Base-by-base conservation (phyloP, 2,888 invertebrate species). In the Cybosia mesomella region DNA sequence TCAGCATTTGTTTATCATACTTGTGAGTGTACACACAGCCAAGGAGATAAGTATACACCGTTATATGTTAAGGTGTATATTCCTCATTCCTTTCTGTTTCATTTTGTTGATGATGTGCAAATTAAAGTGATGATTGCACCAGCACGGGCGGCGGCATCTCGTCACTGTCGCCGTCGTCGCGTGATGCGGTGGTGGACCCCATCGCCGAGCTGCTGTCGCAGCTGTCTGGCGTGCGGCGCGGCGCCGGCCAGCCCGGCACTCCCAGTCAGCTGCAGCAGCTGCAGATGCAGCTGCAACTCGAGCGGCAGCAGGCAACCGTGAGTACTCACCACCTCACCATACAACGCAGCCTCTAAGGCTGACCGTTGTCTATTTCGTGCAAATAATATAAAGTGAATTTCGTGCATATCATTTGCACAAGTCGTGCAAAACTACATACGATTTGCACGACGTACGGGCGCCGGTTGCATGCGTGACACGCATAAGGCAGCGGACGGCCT, bases 191-290 rank as follows among this genome's bases (percentile, higher is more conserved):
- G 78, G 99, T 99, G 76, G 99, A 99, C 95, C 99, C 99, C 72
- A 99, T 99, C 87, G 98, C 99, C 76, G 99, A 99, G 95, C 96
- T 99, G 78, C 95, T 99, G 78, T 98, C 99, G 70, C 99, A 99
- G 95, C 96, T 99, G 90, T 98, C 99, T 64, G 98, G 98, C 84
- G 99, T 98, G 80, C 96, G 99, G 86, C 97, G 98, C 93, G 85
- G 95, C 92, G 91, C 96, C 83, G 92, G 93, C 67, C 92, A 92
- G 84, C 91, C 94, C 73, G 93, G 94, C 86, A 96, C 96, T 83
- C 97, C 98, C 81, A 97, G 97, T 82, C 98, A 98, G 92, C 95
- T 99, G 89, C 98, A 98, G 90, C 98, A 99, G 90, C 95, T 99
- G 84, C 98, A 99, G 95, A 98, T 99, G 98, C 99, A 99, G 94